Evolutionary conservation across 2,797 vertebrate species (phyloP).

Genomic region (Chelmon rostratus): DNA sequence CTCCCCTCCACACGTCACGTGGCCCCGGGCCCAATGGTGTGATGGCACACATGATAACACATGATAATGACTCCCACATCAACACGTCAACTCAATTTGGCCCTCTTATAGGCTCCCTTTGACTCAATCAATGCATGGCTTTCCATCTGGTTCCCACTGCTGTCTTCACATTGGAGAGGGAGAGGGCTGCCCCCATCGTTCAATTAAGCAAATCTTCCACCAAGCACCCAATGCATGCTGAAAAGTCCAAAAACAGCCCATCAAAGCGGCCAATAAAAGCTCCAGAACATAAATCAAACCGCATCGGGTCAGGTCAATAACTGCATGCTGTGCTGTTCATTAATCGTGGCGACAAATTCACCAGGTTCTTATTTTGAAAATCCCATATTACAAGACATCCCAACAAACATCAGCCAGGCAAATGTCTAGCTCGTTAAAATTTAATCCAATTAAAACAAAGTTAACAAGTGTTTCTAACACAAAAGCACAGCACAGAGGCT

Average conservation of each 20-base stretch:
- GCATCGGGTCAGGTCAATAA: constrained; percentile 48
- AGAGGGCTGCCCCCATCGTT: constrained; percentile 24
- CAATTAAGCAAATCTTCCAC: constrained; percentile 25
- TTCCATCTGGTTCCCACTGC: constrained; percentile 78
- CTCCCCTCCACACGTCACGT: constrained; percentile 52
- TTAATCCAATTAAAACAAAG: constrained; percentile 71
- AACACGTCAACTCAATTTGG: constrained; percentile 82
- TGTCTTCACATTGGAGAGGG: constrained; percentile 66
- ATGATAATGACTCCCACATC: constrained; percentile 79
- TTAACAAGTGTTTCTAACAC: constrained; percentile 65
- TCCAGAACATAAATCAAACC: constrained; percentile 43
- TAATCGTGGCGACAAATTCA: constrained; percentile 42
- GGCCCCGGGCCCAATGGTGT: constrained; percentile 63
- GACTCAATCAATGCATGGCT: constrained; percentile 81
- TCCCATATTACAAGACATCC: constrained; percentile 29
- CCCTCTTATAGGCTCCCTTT: constrained; percentile 71
- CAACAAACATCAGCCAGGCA: constrained; percentile 53
- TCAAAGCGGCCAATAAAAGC: constrained; percentile 18
- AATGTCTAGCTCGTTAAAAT: constrained; percentile 62
- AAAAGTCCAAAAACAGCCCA: constrained; percentile 31
- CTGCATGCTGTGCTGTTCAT: constrained; percentile 37
- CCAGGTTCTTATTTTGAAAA: constrained; percentile 51
- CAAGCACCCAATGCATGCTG: not conserved
- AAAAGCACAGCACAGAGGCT: constrained; percentile 52
- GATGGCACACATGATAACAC: constrained; percentile 78